Evolutionary conservation across 2,888 invertebrate species (phyloP).

Genomic region (Himalopsyche kuldschensis): DNA sequence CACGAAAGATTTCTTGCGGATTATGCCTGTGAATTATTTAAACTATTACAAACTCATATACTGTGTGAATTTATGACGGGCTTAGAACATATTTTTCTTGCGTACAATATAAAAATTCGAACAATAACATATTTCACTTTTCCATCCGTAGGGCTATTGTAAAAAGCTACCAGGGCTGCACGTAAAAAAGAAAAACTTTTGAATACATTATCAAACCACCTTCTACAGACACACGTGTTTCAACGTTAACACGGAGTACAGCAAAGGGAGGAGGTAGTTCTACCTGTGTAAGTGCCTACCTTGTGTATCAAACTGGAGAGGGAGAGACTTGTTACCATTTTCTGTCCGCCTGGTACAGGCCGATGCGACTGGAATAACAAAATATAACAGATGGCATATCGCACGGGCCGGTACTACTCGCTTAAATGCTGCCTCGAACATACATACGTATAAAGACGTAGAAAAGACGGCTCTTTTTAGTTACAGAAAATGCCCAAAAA

Average conservation of each 20-base stretch:
- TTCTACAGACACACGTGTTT: constrained; percentile 23
- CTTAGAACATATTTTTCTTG: background rate
- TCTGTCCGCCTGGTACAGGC: constrained; percentile 36
- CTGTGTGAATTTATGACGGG: background rate
- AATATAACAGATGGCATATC: constrained; percentile 39
- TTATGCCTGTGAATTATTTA: background rate
- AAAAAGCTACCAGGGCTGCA: constrained; percentile 15
- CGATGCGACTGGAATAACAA: constrained; percentile 39
- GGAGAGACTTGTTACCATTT: constrained; percentile 34
- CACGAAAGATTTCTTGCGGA: background rate
- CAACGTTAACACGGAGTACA: constrained; percentile 13
- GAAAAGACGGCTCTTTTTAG: background rate
- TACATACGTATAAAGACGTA: background rate
- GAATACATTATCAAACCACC: constrained; percentile 35
- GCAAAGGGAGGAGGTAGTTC: background rate
- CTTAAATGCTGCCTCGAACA: constrained; percentile 3
- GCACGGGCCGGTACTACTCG: constrained; percentile 24
- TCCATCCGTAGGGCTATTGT: constrained; percentile 18
- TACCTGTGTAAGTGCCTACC: constrained; percentile 20
- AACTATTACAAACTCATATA: background rate
- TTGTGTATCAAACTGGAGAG: background rate
- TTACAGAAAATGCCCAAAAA: background rate
- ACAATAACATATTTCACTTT: constrained; percentile 20
- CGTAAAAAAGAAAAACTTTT: constrained; percentile 34
- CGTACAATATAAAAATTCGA: background rate